Evolutionary conservation across 1,140 invertebrate genomes (phyloP).

Genomic region (Pseudomyrmex sp.): DNA sequence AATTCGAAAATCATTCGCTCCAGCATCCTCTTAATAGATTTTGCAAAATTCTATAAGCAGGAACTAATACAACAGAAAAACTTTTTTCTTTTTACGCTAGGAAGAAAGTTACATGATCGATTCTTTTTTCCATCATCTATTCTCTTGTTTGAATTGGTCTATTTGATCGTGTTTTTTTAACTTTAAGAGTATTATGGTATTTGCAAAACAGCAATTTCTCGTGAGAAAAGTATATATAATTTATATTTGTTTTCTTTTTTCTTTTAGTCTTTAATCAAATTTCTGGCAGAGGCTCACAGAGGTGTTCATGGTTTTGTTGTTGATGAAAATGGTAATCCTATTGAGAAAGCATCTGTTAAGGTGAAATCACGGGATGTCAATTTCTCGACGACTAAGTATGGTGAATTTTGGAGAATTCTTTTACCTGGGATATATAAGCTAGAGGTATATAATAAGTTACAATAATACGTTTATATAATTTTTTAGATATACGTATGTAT

Average conservation of each 20-base stretch:
- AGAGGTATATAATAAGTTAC: constrained; percentile 87
- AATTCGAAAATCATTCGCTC: no score
- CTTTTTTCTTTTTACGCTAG: no score
- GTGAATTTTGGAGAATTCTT: constrained; percentile 97
- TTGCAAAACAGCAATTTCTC: not conserved
- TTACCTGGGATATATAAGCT: constrained; percentile 93
- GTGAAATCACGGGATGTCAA: constrained; percentile 94
- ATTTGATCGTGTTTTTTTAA: no score
- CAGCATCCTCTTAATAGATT: no score
- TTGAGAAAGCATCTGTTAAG: constrained; percentile 93
- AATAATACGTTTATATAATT: not conserved
- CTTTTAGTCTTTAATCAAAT: constrained; percentile 92
- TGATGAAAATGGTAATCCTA: constrained; percentile 92
- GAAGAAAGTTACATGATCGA: no score
- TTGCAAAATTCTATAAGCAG: no score
- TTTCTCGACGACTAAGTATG: constrained; percentile 95
- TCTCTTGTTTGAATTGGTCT: no score
- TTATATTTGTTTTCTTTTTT: constrained; percentile 38
- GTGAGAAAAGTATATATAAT: no score
- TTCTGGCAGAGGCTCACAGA: constrained; percentile 94
- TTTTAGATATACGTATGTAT: no score
- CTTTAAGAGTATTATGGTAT: not conserved
- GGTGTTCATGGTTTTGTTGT: constrained; percentile 94
- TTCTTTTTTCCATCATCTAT: no score
- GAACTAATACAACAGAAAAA: no score